Base-by-base conservation (phyloP, 2,888 invertebrate genomes). In the Plutella xylostella region DNA sequence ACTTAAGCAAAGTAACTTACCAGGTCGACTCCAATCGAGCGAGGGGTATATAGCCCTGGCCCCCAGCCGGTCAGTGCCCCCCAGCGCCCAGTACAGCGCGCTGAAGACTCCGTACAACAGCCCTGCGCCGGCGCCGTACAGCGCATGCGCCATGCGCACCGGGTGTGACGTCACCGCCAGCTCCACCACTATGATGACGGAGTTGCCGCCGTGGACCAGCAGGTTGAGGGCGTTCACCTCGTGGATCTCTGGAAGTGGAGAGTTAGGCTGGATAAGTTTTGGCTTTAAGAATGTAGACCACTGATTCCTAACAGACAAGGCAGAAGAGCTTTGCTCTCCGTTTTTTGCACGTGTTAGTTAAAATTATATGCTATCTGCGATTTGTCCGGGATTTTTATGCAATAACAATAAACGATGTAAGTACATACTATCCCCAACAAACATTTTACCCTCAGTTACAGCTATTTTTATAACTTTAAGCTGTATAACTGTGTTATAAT, bases 181-280 rank as follows among this genome's bases (percentile, higher is more conserved):
- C 71, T 95, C 94, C 4, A 89, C 50, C 31, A 92, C 64, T 88
- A 93, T 92, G 50, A 91, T 72, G 9, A 90, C 55, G 0, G 92
- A 90, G 74, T 94, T 94, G 51, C 88, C 86, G 11, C 89, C 90
- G 67, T 95, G 94, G 0, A 90, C 87, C 43, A 92, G 76, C 15
- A 92, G 68, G 68, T 92, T 93, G 34, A 91, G 74, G 0, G 86
- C 83, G 61, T 90, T 89, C 37, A 91, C 68, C 35, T 76, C 70
- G 52, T 90, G 88, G 41, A 86, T 85, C 57, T 79, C 88, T 88
- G 68, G 64, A 61, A 4, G 19, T 2, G 18, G 6, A 19, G 37
- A 19, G 6, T 4, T n/a, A n/a, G n/a, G n/a, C n/a, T n/a, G n/a
- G n/a, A n/a, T n/a, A n/a, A n/a, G n/a, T n/a, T n/a, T n/a, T n/a